Evolutionary conservation across 1,140 invertebrate species (phyloP), one percentile per base, ranked within the genome.

Genomic region (Diuraphis noxia): DNA sequence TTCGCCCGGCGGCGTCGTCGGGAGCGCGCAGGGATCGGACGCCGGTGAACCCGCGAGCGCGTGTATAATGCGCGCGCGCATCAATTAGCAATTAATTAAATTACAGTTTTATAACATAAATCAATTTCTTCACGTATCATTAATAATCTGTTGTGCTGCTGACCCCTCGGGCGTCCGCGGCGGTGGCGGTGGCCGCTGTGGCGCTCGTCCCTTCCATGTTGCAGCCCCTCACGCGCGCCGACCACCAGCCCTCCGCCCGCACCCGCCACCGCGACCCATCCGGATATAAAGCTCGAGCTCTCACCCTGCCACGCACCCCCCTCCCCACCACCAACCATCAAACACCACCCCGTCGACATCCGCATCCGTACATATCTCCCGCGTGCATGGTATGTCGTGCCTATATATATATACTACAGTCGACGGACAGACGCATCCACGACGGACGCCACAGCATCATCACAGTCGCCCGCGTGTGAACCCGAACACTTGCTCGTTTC

Each of bases 31-130:
- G 40, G 81, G 36, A 36, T 38, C 81, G 82, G 25, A n/a, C 82
- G 82, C 25, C 43, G 30, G n/a, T 19, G n/a, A 21, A 21, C 82
- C 41, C 41, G 30, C 40, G 30, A 43, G 6, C 82, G 84, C 34
- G 41, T 49, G 46, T 46, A 36, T 34, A 43, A 84, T n/a, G 30
- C 82, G 40, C 88, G 63, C 88, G 63, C 88, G 89, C 89, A 91
- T 91, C 89, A 91, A 91, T 91, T 91, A 91, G 89, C 89, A 91
- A 91, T 91, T 91, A 91, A 91, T 91, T 91, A 91, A 91, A 91
- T 91, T 91, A 91, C 43, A 82, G 89, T 91, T 91, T 91, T 91
- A 91, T 91, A 91, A 91, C 89, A 91, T 91, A 91, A 91, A 91
- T 91, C 89, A 91, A 91, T 91, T 91, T 91, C 89, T 91, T 91